Percentiles rank a stretch among this genome's conserved stretches.
Conservation (phyloP, 1,140 invertebrate genomes). For the Drosophila aff. region DNA sequence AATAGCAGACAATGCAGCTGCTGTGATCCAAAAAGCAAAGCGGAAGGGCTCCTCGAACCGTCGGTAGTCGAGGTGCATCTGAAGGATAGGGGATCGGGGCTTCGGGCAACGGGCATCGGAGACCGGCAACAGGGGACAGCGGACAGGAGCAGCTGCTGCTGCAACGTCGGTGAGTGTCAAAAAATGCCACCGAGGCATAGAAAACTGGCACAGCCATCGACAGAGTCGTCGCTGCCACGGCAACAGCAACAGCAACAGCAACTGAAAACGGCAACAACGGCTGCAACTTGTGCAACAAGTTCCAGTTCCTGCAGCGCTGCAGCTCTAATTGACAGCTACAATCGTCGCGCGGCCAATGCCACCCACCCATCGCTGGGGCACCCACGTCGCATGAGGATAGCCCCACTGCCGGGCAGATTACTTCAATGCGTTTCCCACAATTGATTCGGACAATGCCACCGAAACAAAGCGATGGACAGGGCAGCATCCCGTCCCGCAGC, state of each 20-base stretch:
- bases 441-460: conserved; percentile 78
- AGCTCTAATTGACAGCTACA: conserved; percentile 79
- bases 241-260: conserved; percentile 47
- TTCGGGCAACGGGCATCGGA: not conserved
- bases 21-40: conserved; percentile 40
- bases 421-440: conserved; percentile 78
- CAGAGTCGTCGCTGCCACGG: conserved; percentile 44
- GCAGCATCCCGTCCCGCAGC: not conserved
- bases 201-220: conserved; percentile 68
- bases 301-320: conserved; percentile 66
- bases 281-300: conserved; percentile 75
- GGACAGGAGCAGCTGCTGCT: conserved; percentile 21
- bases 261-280: conserved; percentile 38
- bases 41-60: conserved; percentile 44
- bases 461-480: conserved; percentile 43
- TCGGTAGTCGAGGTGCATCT: conserved; percentile 18
- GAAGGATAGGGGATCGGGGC: conserved; percentile 2
- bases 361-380: conserved; percentile 56
- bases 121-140: not conserved
- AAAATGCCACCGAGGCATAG: conserved; percentile 55
- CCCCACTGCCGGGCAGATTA: conserved; percentile 42
- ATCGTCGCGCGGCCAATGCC: conserved; percentile 71
- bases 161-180: conserved; percentile 45
- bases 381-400: conserved; percentile 17
- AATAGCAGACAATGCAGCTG: conserved; percentile 53